Percentiles rank a stretch among this genome's conserved stretches.
These are phyloP conservation scores for Halcyon malimbica DNA, from an alignment of 2,113 vertebrate species.

Conservation along the genomic window DNA sequence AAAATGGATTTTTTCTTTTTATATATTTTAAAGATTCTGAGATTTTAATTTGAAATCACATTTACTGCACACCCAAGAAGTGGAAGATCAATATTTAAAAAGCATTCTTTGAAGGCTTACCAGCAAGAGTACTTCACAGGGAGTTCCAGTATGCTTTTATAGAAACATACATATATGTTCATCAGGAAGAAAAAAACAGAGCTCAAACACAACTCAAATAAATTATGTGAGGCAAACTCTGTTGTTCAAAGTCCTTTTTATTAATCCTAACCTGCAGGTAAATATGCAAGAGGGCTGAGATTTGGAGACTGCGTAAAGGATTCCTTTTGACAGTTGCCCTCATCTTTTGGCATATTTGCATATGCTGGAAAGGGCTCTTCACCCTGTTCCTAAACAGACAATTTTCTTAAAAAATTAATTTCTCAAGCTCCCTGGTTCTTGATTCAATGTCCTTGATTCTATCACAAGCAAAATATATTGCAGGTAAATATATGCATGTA, in stretches of 20 bases:
- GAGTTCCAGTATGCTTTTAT: neutral
- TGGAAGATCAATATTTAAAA: neutral
- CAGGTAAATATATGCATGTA: neutral
- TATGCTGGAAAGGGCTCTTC: neutral
- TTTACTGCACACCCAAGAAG: neutral
- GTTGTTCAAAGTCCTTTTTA: neutral
- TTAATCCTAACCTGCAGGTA: neutral
- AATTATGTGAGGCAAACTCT: neutral
- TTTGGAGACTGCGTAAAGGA: neutral
- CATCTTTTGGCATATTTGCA: neutral
- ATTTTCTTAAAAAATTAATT: neutral
- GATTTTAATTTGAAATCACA: neutral
- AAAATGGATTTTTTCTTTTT: neutral
- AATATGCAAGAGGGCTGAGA: neutral
- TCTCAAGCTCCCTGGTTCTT: neutral
- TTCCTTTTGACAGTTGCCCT: neutral
- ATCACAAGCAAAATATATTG: neutral
- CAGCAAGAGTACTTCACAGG: neutral
- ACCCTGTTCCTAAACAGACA: neutral
- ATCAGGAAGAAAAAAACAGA: neutral
- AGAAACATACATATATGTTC: neutral
- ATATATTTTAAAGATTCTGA: neutral
- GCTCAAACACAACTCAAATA: neutral
- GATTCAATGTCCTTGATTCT: neutral
- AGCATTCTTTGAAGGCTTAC: neutral